Base-by-base conservation (phyloP, 1,140 invertebrate genomes). In the Ceratitis capitata region DNA sequence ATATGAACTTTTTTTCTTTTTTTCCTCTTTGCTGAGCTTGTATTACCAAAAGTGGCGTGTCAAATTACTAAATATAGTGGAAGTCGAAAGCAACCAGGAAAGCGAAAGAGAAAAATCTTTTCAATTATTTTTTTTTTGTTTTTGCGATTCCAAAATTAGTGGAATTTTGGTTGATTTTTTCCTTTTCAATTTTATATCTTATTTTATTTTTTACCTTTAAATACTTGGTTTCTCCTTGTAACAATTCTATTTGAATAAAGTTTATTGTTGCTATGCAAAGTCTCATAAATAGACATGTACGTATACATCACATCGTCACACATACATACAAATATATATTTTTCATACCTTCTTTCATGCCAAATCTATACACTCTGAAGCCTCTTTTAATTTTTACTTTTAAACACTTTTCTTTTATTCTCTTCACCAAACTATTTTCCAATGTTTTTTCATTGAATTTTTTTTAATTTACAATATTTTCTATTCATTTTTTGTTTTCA, bases 401-500 rank as follows among this genome's bases (percentile, higher is more conserved):
- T 26, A 26, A 61, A 39, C 29, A 61, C 29, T n/a, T n/a, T 32
- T 39, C 45, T 74, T 78, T 69, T 16, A 49, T 9, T 5, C 26
- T 74, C 16, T 69, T 45, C 45, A 49, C 26, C 6, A 51, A 69
- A 32, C 32, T 39, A 39, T 47, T 85, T 82, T 82, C 74, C 42
- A 49, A 58, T 82, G 29, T 39, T 74, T 74, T 74, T 23, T 45
- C 26, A 0, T 56, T 84, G 74, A 69, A 58, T 42, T 84, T 84
- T 51, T 84, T 83, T 86, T 78, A 86, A 87, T 88, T 88, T 89
- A 49, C 69, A n/a, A 39, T 56, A 82, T 85, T 83, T 53, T 83
- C n/a, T 69, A 69, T 61, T 32, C n/a, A 12, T 69, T 84, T 84
- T 86, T 87, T 87, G 85, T 86, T 86, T 87, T 86, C 90, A 91